Evolutionary conservation across 2,797 vertebrate species (phyloP).

Genomic region (Diplodus puntazzo): DNA sequence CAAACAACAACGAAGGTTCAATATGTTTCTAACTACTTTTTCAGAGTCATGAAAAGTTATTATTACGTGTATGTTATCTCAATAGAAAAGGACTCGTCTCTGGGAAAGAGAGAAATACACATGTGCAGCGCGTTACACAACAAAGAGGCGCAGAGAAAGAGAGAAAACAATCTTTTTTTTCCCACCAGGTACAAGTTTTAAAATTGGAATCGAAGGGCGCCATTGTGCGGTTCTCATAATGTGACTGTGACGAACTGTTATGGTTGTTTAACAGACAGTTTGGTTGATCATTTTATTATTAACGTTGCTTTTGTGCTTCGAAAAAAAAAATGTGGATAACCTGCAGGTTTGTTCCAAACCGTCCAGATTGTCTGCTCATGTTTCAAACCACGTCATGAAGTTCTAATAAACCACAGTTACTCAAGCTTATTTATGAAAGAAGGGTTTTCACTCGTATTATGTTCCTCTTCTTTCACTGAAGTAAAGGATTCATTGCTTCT

Average conservation of each 20-base stretch:
- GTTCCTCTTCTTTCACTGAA: slow-evolving; percentile 1
- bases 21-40: background rate
- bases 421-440: background rate
- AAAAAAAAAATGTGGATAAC: background rate
- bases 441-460: background rate
- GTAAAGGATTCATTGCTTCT: slow-evolving; percentile 10
- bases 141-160: background rate
- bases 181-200: background rate
- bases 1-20: background rate
- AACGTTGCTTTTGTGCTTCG: background rate
- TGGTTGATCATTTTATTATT: background rate
- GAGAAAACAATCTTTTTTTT: background rate
- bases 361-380: background rate
- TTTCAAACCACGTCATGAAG: background rate
- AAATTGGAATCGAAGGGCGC: background rate
- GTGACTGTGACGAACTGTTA: background rate
- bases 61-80: background rate
- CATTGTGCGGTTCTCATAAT: background rate
- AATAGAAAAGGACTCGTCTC: background rate
- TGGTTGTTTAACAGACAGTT: background rate
- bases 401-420: slow-evolving; percentile 1
- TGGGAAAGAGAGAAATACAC: background rate
- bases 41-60: background rate
- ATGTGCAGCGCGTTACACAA: background rate
- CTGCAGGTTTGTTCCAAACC: background rate